A percentile compares a stretch with the other conserved stretches of the same genome.
Conservation (phyloP, 2,113 vertebrate species). For the Anoura caudifer region DNA sequence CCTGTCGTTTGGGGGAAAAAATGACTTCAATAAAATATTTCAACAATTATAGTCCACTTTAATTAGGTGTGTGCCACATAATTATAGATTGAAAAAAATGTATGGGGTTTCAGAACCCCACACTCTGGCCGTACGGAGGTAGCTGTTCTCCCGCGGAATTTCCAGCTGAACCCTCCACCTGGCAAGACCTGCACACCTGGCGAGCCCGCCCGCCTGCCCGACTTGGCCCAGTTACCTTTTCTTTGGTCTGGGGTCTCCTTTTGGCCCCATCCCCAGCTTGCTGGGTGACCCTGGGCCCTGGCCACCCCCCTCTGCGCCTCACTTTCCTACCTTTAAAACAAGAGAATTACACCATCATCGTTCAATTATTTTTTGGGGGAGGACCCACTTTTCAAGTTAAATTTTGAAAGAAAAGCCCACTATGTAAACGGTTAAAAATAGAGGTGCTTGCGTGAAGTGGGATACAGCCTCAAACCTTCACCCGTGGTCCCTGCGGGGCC, state of each 20-base stretch:
- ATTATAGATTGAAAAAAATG: slow-evolving; percentile 80
- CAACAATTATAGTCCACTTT: slow-evolving; percentile 83
- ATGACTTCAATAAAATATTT: slow-evolving; percentile 88
- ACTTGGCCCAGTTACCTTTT: not conserved
- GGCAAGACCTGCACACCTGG: not conserved
- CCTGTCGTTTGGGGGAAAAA: slow-evolving; percentile 82
- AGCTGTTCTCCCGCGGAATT: not conserved
- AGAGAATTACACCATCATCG: not conserved
- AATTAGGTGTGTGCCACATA: slow-evolving; percentile 82
- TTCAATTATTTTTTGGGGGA: not conserved
- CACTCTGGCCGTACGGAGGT: not conserved
- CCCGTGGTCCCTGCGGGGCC: rapidly evolving
- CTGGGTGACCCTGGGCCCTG: too few species aligned
- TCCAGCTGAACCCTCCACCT: not conserved
- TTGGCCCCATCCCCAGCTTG: rapidly evolving
- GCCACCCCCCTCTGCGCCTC: not conserved
- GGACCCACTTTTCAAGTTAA: not conserved
- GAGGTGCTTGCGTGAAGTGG: not conserved
- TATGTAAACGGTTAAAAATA: not conserved
- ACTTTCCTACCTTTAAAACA: not conserved
- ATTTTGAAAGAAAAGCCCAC: not conserved
- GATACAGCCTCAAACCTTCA: rapidly evolving
- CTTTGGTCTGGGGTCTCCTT: too few species aligned
- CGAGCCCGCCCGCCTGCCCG: not conserved
- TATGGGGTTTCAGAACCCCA: slow-evolving; percentile 73